phyloP scores from a whole-genome alignment of 2,113 vertebrate genomes.

The Periophthalmodon schlosseri region DNA sequence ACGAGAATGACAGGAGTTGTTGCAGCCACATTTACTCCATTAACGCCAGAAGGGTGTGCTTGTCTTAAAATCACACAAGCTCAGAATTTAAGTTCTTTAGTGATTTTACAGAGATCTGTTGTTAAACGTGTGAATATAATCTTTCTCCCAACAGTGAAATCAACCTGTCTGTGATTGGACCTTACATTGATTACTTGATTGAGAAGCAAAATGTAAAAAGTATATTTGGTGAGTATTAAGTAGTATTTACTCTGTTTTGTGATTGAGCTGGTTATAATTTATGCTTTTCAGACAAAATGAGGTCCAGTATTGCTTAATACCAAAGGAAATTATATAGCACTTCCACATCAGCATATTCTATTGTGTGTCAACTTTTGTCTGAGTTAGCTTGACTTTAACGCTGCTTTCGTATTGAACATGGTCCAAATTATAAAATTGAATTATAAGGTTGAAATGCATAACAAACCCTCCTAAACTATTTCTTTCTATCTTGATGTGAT shows the following conservation, averaged over 20 bases:
- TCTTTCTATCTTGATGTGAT: too few species aligned
- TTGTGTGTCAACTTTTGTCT: background rate
- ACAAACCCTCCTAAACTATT: too few species aligned
- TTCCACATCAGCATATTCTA: background rate
- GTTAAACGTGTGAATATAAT: background rate
- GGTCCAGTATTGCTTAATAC: background rate
- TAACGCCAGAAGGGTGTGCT: slow-evolving; percentile 84
- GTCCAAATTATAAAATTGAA: background rate
- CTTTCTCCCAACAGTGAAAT: slow-evolving; percentile 81
- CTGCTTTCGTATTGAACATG: background rate
- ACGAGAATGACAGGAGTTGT: slow-evolving; percentile 83
- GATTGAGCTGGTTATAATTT: background rate
- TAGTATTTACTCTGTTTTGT: background rate
- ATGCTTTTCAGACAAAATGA: background rate
- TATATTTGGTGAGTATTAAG: slow-evolving; percentile 87
- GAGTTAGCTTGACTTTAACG: background rate
- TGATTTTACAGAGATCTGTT: background rate
- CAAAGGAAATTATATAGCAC: background rate
- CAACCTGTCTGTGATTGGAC: slow-evolving; percentile 81
- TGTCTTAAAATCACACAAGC: background rate
- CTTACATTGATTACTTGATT: slow-evolving; percentile 88
- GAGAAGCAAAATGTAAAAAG: slow-evolving; percentile 83
- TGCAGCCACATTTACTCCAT: slow-evolving; percentile 90
- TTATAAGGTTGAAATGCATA: background rate
- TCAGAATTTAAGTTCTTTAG: too few species aligned